Percentiles rank a stretch among this genome's conserved stretches.
These are phyloP conservation scores for Plutomurus gul DNA, from an alignment of 1,140 invertebrate genomes.

Conservation along the genomic window DNA sequence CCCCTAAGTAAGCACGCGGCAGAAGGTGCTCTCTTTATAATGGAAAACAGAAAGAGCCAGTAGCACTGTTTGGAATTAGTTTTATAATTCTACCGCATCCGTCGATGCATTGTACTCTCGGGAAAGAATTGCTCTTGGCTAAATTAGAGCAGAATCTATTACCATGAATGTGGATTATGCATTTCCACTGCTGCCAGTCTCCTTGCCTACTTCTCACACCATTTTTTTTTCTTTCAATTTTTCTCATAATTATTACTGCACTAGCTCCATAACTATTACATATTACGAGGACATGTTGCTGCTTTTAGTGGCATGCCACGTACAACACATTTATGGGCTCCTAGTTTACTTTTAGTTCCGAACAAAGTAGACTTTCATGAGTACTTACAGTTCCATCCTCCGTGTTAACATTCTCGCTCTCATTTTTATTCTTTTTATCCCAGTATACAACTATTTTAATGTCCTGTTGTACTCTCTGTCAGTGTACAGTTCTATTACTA, in stretches of 20 bases:
- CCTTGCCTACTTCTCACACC: not conserved
- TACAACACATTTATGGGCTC: too few relatives aligned
- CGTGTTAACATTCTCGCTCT: not conserved
- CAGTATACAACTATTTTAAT: too few relatives aligned
- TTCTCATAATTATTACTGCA: not conserved
- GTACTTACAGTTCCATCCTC: not conserved
- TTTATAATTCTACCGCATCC: not conserved
- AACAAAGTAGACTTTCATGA: too few relatives aligned
- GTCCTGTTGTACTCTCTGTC: too few relatives aligned
- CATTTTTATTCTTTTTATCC: not conserved
- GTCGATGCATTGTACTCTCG: not conserved
- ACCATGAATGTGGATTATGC: not conserved
- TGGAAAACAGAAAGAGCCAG: too few relatives aligned
- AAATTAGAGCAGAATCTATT: constrained; percentile 17
- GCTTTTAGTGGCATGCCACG: too few relatives aligned
- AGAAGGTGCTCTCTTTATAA: too few relatives aligned
- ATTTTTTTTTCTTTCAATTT: not conserved
- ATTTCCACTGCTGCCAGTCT: too few relatives aligned
- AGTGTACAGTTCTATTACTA: too few relatives aligned
- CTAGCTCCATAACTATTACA: not conserved
- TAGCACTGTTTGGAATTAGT: too few relatives aligned
- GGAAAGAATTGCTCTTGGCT: not conserved
- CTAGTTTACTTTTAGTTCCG: too few relatives aligned
- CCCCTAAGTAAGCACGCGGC: too few relatives aligned
- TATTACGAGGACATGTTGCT: not conserved